phyloP scores from a whole-genome alignment of 2,797 vertebrate genomes.

The Phalloptychus januarius region DNA sequence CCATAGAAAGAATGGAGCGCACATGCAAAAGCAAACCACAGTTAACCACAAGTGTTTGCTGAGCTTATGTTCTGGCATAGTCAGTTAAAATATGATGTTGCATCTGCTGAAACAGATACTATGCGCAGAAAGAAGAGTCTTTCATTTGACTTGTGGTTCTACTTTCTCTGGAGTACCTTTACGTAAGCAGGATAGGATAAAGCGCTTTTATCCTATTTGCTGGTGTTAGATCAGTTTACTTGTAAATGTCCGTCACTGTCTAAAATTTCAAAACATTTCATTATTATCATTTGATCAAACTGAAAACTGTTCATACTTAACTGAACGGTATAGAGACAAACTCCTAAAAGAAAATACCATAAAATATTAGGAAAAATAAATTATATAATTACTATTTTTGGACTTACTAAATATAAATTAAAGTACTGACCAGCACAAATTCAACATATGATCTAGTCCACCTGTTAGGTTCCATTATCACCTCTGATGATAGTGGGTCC shows the following conservation, averaged over 20 bases:
- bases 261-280: background rate
- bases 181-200: slow-evolving; percentile 9
- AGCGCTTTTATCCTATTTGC: background rate
- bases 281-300: background rate
- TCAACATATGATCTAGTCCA: background rate
- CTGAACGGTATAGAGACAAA: background rate
- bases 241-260: background rate
- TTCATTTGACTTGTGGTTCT: slow-evolving; percentile 15
- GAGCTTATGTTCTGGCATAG: slow-evolving; percentile 35
- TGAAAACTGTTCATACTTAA: background rate
- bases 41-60: slow-evolving; percentile 47
- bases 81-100: slow-evolving; percentile 21
- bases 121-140: slow-evolving; percentile 15
- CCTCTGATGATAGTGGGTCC: background rate
- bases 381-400: background rate
- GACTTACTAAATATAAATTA: background rate
- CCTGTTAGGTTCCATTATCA: background rate
- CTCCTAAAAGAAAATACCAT: background rate
- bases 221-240: background rate
- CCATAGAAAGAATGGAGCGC: slow-evolving; percentile 47
- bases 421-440: background rate
- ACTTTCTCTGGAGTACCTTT: slow-evolving; percentile 10
- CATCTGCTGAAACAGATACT: slow-evolving; percentile 13
- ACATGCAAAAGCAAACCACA: slow-evolving; percentile 44
- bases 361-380: background rate